These are phyloP conservation scores for Siphlonurus alternatus DNA, from an alignment of 2,888 invertebrate genomes.

Conservation along the genomic window DNA sequence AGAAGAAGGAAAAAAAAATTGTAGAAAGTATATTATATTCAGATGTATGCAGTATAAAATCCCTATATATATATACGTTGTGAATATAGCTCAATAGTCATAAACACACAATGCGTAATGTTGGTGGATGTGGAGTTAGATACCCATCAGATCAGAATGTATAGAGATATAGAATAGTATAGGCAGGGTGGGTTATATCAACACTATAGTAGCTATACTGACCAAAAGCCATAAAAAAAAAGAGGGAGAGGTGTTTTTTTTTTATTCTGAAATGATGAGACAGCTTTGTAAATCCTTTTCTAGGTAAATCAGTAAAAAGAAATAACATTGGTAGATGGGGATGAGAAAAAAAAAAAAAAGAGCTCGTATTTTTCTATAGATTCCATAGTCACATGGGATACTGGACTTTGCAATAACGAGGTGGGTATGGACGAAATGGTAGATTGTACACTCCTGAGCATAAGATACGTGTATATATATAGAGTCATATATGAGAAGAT, in stretches of 20 bases:
- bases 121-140: neutral
- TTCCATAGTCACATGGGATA: neutral
- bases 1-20: neutral
- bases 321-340: neutral
- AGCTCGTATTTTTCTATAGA: neutral
- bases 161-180: neutral
- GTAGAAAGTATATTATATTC: neutral
- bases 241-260: neutral
- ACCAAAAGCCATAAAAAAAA: neutral
- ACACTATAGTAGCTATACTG: neutral
- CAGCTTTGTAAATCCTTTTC: neutral
- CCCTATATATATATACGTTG: neutral
- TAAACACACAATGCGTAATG: neutral
- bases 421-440: neutral
- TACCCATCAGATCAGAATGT: neutral
- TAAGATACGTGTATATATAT: neutral
- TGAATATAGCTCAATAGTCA: neutral
- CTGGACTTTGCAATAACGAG: neutral
- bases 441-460: neutral
- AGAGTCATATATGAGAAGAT: neutral
- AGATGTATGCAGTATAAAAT: neutral
- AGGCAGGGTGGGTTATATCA: neutral
- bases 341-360: neutral
- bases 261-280: neutral
- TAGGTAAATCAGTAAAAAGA: slow-evolving; percentile 1